Evolutionary conservation across 1,140 invertebrate species (phyloP).

Genomic region (Trichonephila clavipes): DNA sequence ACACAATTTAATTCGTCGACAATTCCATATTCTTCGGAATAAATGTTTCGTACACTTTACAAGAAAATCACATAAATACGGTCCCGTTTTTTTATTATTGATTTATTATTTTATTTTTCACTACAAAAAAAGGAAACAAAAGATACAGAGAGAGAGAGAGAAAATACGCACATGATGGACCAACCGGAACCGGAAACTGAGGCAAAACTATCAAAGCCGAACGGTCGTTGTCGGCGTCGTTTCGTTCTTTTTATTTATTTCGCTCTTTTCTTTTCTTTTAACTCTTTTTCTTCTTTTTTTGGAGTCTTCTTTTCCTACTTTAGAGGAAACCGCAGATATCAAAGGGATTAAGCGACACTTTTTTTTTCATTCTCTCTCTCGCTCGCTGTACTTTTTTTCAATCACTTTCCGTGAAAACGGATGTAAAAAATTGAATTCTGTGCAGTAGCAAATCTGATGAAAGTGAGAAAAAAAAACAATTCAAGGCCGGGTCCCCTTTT

Average conservation of each 20-base stretch:
- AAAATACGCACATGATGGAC: slow-evolving; percentile 62
- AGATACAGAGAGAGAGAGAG: neutral
- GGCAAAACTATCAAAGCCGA: slow-evolving; percentile 54
- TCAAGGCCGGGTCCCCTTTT: neutral
- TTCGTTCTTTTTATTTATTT: slow-evolving; percentile 41
- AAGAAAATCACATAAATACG: neutral
- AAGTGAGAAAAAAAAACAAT: neutral
- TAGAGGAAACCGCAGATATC: slow-evolving; percentile 70
- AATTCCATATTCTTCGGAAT: neutral
- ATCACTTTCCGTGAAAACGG: slow-evolving; percentile 32
- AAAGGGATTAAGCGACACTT: slow-evolving; percentile 54
- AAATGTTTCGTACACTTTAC: neutral
- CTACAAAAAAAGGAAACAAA: neutral
- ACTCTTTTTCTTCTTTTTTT: neutral
- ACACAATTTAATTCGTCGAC: neutral
- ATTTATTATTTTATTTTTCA: neutral
- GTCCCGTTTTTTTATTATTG: slow-evolving; percentile 6
- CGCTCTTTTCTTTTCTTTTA: neutral
- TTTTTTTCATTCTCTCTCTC: neutral
- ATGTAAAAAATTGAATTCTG: slow-evolving; percentile 37
- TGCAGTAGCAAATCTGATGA: neutral
- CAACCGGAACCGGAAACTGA: slow-evolving; percentile 73
- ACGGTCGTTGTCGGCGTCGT: slow-evolving; percentile 65
- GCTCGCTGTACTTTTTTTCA: neutral
- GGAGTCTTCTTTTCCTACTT: slow-evolving; percentile 61